Conservation (phyloP, 2,113 vertebrate species). For the western clawed frog (Xenopus tropicalis) region DNA sequence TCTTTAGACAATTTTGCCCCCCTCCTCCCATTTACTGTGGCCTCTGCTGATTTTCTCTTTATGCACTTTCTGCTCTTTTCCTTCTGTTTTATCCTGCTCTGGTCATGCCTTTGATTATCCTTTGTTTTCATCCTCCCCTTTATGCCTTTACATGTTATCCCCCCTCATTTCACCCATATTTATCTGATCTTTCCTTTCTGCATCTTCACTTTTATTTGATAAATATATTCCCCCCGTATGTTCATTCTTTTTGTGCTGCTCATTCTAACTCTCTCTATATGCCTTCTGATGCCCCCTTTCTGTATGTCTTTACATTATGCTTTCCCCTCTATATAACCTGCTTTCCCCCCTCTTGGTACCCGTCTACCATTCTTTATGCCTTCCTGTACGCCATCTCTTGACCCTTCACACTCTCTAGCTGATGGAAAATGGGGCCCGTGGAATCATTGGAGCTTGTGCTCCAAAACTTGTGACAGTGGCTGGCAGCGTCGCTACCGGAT, state of each 20-base stretch:
- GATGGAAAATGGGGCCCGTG: constrained; percentile 94
- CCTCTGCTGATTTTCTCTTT: background rate
- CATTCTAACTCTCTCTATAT: background rate
- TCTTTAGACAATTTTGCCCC: no score
- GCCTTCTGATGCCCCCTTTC: background rate
- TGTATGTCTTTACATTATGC: background rate
- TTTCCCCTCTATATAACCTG: background rate
- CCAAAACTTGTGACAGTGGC: constrained; percentile 93
- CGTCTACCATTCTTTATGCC: constrained; percentile 19
- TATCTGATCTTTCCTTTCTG: background rate
- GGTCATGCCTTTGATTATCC: background rate
- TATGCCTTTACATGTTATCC: background rate
- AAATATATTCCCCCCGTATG: background rate
- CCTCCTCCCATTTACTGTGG: no score
- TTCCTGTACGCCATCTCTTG: constrained; percentile 28
- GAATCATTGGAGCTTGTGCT: constrained; percentile 96
- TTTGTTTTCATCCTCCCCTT: background rate
- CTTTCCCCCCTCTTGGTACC: constrained; percentile 18
- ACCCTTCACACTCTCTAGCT: constrained; percentile 53
- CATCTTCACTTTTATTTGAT: background rate
- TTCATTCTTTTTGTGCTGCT: background rate
- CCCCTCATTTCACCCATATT: background rate
- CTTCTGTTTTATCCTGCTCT: background rate
- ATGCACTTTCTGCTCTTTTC: constrained; percentile 10
- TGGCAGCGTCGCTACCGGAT: constrained; percentile 94